phyloP scores from a whole-genome alignment of 1,140 invertebrate genomes.

The Sitodiplosis mosellana region DNA sequence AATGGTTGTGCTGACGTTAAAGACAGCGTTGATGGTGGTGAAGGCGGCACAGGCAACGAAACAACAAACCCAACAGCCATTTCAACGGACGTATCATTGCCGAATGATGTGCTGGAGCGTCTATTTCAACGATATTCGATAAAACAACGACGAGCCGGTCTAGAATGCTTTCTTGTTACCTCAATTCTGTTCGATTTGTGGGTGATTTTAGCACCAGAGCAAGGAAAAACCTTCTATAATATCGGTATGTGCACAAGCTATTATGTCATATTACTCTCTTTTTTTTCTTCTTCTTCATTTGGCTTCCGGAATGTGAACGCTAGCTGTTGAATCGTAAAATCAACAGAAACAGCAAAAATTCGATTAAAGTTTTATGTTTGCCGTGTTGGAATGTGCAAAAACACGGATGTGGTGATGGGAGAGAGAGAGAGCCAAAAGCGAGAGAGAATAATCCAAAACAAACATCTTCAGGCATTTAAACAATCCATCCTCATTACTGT shows the following conservation, averaged over 20 bases:
- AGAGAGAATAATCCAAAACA: too few relatives aligned
- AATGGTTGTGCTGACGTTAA: neutral
- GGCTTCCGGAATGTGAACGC: neutral
- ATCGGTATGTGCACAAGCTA: slow-evolving; percentile 11
- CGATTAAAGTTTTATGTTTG: neutral
- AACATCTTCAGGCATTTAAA: too few relatives aligned
- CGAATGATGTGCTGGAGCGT: slow-evolving; percentile 42
- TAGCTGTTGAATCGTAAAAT: neutral
- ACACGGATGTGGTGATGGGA: too few relatives aligned
- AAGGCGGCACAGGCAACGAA: neutral
- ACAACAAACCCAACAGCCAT: slow-evolving; percentile 3
- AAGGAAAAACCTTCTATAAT: slow-evolving; percentile 25
- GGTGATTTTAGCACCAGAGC: slow-evolving; percentile 32
- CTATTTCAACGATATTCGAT: slow-evolving; percentile 58
- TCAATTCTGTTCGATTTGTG: slow-evolving; percentile 48
- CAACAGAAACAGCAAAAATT: neutral
- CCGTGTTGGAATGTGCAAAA: neutral
- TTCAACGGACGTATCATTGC: slow-evolving; percentile 21
- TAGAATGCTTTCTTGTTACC: slow-evolving; percentile 52
- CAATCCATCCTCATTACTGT: too few relatives aligned
- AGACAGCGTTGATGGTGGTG: neutral
- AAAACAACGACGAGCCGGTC: slow-evolving; percentile 52
- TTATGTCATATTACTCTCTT: neutral
- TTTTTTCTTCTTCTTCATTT: neutral
- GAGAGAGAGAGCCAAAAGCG: too few relatives aligned